Percentiles rank a stretch among this genome's conserved stretches.
Conservation (phyloP, 2,797 vertebrate genomes). For the Buceros bicornis region DNA sequence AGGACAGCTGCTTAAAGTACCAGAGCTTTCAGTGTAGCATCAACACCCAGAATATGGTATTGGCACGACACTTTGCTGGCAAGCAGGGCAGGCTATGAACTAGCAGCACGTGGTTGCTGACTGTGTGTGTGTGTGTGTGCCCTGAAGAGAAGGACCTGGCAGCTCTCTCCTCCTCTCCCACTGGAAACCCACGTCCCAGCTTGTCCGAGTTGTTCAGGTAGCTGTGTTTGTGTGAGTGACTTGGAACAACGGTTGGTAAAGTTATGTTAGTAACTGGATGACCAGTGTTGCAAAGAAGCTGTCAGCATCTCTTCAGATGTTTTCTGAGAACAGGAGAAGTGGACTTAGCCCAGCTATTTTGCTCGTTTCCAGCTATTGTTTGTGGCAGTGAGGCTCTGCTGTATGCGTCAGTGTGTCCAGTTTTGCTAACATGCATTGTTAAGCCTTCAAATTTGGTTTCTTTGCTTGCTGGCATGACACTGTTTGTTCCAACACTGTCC, state of each 20-base stretch:
- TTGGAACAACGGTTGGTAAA: neutral
- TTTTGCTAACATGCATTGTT: neutral
- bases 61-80: neutral
- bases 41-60: accelerated
- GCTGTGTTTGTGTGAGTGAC: neutral
- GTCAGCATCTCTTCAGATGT: neutral
- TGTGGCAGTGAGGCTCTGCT: neutral
- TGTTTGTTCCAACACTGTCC: neutral
- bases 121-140: neutral
- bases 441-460: neutral
- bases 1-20: constrained; percentile 35
- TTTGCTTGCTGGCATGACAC: neutral
- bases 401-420: accelerated
- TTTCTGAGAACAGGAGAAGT: neutral
- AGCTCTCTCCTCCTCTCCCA: neutral
- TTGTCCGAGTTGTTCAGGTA: neutral
- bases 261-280: accelerated
- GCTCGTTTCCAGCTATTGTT: neutral
- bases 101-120: accelerated
- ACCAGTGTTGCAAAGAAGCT: neutral
- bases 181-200: neutral
- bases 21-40: neutral
- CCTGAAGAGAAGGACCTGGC: neutral
- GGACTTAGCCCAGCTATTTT: neutral
- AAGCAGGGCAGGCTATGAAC: neutral